Evolutionary conservation across 2,888 invertebrate genomes (phyloP), one percentile per base, ranked within the genome.

Genomic region (Ichneumon xanthorius): DNA sequence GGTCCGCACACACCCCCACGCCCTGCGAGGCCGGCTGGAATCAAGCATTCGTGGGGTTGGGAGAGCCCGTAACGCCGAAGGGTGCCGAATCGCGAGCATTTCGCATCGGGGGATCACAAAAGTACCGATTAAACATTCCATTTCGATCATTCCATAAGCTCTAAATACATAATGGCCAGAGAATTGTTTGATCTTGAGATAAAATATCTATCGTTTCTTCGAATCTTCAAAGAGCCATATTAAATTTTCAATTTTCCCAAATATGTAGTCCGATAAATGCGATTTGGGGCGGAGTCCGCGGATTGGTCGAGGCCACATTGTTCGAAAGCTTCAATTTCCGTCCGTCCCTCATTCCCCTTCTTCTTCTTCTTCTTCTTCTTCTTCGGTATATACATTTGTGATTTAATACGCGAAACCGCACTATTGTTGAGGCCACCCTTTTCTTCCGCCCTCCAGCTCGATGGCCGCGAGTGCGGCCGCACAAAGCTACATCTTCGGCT

Each of bases 331-430:
- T 86, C 80, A 77, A 58, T 83, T 86, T 86, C 65, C 85, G 50
- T 77, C 76, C 67, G 50, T 80, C 75, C 37, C 75, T 68, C 48
- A 82, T 83, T 65, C 80, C 79, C 83, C 71, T 61, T 58, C 58
- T 58, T 58, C 58, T 22, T 58, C 58, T 58, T 58, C 58, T 22
- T 45, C 45, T 45, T 45, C 4, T 55, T 19, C 77, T 70, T 72
- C 76, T 87, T 80, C 61, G 81, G 87, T 90, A 89, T 89, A 89
- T 91, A 90, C 90, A 90, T 90, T 91, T 91, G 89, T 90, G 91
- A 91, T 91, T 91, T 90, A 90, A 91, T 91, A 90, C 86, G 89
- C 79, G 65, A 82, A 75, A 90, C 88, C 78, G 82, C 88, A 90
- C 87, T 90, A 91, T 91, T 91, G 91, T 91, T 87, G 87, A 86